Evolutionary conservation across 2,113 vertebrate species (phyloP).

Genomic region (Brachypodius melanocephalos): DNA sequence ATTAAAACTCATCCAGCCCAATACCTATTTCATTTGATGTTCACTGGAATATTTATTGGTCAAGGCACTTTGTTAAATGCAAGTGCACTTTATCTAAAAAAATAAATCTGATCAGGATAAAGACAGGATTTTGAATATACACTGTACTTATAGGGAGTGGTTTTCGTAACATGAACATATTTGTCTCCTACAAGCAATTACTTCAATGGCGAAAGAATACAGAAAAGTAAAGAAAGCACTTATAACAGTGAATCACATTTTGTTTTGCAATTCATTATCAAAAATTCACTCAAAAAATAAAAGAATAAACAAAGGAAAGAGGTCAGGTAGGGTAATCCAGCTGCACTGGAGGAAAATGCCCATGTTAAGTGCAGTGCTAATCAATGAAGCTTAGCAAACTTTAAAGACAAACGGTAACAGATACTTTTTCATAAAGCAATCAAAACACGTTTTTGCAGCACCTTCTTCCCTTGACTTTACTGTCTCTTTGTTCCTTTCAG

Average conservation of each 20-base stretch:
- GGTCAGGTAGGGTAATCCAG: constrained; percentile 2
- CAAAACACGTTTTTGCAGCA: constrained; percentile 1
- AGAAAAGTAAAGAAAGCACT: background rate
- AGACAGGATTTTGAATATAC: background rate
- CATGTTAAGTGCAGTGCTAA: background rate
- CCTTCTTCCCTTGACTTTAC: background rate
- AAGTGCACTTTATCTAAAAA: constrained; percentile 4
- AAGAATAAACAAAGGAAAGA: background rate
- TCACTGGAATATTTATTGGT: background rate
- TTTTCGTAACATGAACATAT: background rate
- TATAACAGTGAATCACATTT: background rate
- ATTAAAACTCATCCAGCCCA: background rate
- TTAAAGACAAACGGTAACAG: background rate
- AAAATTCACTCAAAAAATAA: constrained; percentile 11
- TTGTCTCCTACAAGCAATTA: background rate
- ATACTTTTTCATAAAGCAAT: constrained; percentile 19
- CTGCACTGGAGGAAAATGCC: constrained; percentile 19
- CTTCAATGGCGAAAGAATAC: background rate
- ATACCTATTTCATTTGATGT: background rate
- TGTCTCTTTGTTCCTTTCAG: background rate
- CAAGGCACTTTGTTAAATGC: background rate
- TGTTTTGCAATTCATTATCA: background rate
- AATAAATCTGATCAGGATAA: background rate
- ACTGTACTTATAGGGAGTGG: background rate
- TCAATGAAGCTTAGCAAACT: constrained; percentile 25